Conservation (phyloP, 2,888 invertebrate genomes). For the Dryocosmus kuriphilus region DNA sequence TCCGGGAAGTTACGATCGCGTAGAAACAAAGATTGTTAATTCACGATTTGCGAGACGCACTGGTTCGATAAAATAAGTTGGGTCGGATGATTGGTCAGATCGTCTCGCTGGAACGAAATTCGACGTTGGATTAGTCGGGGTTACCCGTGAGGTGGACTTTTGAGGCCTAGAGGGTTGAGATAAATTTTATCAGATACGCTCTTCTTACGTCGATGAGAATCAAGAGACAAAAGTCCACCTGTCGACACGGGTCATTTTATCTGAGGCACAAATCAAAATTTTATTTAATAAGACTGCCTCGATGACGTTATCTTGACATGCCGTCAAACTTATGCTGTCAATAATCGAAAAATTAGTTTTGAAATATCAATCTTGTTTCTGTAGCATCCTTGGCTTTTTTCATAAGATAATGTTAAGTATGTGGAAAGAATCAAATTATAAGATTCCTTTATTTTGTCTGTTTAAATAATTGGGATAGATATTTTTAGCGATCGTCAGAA, state of each 20-base stretch:
- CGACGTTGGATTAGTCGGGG: background rate
- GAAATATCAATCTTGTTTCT: too few relatives aligned
- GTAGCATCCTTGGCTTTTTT: too few relatives aligned
- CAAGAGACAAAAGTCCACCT: slow-evolving; percentile 4
- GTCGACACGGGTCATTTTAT: slow-evolving; percentile 45
- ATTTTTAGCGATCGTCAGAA: too few relatives aligned
- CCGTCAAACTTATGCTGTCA: too few relatives aligned
- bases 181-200: background rate
- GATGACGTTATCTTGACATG: slow-evolving; percentile 64
- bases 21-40: slow-evolving; percentile 38
- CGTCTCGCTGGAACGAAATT: background rate
- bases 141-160: background rate
- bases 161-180: background rate
- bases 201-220: background rate
- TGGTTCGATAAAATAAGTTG: background rate
- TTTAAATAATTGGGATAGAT: too few relatives aligned
- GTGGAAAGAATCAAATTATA: too few relatives aligned
- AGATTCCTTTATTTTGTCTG: too few relatives aligned
- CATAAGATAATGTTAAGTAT: too few relatives aligned
- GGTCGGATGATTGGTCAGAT: slow-evolving; percentile 13
- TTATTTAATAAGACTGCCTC: slow-evolving; percentile 65
- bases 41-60: slow-evolving; percentile 13
- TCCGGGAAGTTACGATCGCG: slow-evolving; percentile 36
- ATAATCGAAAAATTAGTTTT: too few relatives aligned
- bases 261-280: slow-evolving; percentile 53